Conservation (phyloP, 2,797 vertebrate species). For the Diplodus puntazzo region DNA sequence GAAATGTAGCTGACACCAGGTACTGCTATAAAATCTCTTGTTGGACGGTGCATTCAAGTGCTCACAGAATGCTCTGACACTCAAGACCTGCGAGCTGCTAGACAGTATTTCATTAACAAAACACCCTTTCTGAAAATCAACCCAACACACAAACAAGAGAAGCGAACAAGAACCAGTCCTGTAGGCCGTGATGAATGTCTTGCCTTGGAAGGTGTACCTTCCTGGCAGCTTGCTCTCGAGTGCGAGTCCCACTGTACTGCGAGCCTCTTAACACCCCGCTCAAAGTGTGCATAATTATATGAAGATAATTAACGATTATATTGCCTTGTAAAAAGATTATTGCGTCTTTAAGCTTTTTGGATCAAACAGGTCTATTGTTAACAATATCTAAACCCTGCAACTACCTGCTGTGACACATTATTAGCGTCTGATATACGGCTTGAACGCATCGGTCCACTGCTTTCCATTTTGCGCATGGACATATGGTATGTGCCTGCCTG, state of each 20-base stretch:
- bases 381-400: not conserved
- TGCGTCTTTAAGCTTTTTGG: constrained; percentile 2
- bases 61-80: not conserved
- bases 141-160: not conserved
- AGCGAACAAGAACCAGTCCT: not conserved
- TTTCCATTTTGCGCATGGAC: not conserved
- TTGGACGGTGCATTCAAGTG: not conserved
- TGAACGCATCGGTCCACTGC: not conserved
- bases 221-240: constrained; percentile 20
- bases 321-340: constrained; percentile 38
- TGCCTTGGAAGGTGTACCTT: not conserved
- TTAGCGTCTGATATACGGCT: not conserved
- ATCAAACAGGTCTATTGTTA: not conserved
- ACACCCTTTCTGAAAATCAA: not conserved
- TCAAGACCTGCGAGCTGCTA: not conserved
- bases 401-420: constrained; percentile 7
- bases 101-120: not conserved
- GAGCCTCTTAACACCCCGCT: constrained; percentile 34
- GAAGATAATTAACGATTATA: constrained; percentile 35
- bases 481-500: constrained; percentile 7
- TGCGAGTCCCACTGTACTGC: constrained; percentile 1
- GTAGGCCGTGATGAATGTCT: not conserved
- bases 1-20: not conserved
- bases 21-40: not conserved
- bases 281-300: constrained; percentile 32